Evolutionary conservation across 2,797 vertebrate species (phyloP).

Genomic region (Leucoraja ocellata): DNA sequence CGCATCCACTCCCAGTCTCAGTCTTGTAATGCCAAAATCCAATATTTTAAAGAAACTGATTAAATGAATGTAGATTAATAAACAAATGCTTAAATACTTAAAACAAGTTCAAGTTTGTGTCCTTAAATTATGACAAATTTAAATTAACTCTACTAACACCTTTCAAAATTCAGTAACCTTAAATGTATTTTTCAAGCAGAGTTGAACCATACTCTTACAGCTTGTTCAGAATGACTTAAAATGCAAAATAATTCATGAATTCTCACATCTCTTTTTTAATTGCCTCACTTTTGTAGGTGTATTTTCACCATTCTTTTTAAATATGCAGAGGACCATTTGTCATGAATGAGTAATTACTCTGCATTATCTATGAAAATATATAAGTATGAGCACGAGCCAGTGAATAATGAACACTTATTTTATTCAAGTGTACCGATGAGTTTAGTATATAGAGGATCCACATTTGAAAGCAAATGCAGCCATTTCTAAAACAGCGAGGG

Average conservation of each 20-base stretch:
- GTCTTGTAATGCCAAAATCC: neutral
- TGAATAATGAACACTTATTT: constrained; percentile 33
- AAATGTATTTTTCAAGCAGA: constrained; percentile 27
- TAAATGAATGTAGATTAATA: neutral
- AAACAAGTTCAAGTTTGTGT: neutral
- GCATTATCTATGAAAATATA: constrained; percentile 36
- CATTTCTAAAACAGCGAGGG: neutral
- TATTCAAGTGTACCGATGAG: neutral
- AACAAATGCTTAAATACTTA: constrained; percentile 21
- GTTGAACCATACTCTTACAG: constrained; percentile 9
- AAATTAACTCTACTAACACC: constrained; percentile 18
- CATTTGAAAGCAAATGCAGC: constrained; percentile 10
- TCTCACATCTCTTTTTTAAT: constrained; percentile 42
- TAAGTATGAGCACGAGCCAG: constrained; percentile 10
- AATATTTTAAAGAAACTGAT: neutral
- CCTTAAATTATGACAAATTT: constrained; percentile 24
- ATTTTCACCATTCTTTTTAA: constrained; percentile 40
- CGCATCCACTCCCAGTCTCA: neutral
- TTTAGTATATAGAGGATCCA: constrained; percentile 13
- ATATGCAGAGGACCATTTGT: constrained; percentile 39
- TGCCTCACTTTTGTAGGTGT: constrained; percentile 40
- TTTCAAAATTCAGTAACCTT: constrained; percentile 36
- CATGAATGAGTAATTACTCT: constrained; percentile 37
- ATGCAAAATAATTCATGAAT: constrained; percentile 42
- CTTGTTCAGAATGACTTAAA: constrained; percentile 39